Base-by-base conservation (phyloP, 2,888 invertebrate species). In the Drosophila kokeensis region DNA sequence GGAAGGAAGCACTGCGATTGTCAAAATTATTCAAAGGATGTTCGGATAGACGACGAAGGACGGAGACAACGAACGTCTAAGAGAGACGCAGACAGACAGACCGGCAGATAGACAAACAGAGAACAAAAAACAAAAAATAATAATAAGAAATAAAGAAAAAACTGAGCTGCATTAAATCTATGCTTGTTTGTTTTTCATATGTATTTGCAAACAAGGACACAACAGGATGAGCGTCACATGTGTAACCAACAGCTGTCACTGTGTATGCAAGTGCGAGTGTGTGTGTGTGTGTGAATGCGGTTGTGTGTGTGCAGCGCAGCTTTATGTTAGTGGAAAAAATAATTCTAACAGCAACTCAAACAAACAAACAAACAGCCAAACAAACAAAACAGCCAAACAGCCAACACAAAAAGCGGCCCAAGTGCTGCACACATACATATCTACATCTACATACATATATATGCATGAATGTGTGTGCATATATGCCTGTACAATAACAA, bases 311-410 rank as follows among this genome's bases (percentile, higher is more conserved):
- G 73, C 68, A 69, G 69, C 83, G 79, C 86, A 79, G 87, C 84
- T 88, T 85, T 87, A 76, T 86, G 73, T 87, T 86, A 87, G 86
- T 83, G 79, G 70, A 89, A 89, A 90, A 88, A 87, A 87, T 88
- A 88, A 87, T 87, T 89, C 90, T 87, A 89, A 89, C 86, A 87
- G 88, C 90, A 90, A 88, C 90, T 89, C 90, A 90, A 86, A 89
- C 88, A 90, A 82, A 85, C 85, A 87, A 80, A 75, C 86, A 80
- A 80, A 80, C 86, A 87, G 81, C 73, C 87, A 81, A 74, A 81
- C 86, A 87, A 85, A 75, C 87, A 81, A 76, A 77, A 87, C 79
- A 79, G 64, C 87, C 82, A 84, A 85, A 85, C 88, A 81, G 71
- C 71, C 76, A 88, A 86, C 90, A 83, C 76, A 73, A 86, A 89